These are phyloP conservation scores for Austrofundulus limnaeus DNA, from an alignment of 2,113 vertebrate genomes.

Conservation along the genomic window DNA sequence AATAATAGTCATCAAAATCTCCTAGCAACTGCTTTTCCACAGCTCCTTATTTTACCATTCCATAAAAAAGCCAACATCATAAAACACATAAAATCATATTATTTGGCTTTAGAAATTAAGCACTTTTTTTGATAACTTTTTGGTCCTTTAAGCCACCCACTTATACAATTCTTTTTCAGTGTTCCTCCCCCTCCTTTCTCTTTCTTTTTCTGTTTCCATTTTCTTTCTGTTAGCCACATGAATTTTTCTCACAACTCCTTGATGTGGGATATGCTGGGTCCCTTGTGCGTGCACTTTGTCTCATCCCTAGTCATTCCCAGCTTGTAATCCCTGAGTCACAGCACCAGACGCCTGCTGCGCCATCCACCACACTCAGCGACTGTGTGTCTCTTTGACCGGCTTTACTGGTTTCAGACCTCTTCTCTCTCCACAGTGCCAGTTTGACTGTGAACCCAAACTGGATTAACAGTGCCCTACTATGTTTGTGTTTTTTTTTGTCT, in stretches of 20 bases:
- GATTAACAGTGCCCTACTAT: slow-evolving; percentile 22
- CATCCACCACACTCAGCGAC: slow-evolving; percentile 42
- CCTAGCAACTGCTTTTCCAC: background rate
- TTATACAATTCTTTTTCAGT: slow-evolving; percentile 27
- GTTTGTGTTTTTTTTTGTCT: slow-evolving; percentile 38
- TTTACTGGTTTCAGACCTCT: slow-evolving; percentile 35
- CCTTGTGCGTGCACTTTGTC: slow-evolving; percentile 60
- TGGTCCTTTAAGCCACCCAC: slow-evolving; percentile 51
- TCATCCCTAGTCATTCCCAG: slow-evolving; percentile 59
- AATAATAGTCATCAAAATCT: slow-evolving; percentile 23
- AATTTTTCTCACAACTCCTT: slow-evolving; percentile 63
- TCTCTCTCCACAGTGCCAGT: slow-evolving; percentile 17
- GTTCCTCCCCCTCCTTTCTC: slow-evolving; percentile 48
- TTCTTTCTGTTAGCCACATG: slow-evolving; percentile 70
- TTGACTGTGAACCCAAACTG: slow-evolving; percentile 22
- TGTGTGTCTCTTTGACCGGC: slow-evolving; percentile 27
- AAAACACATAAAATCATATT: too few species aligned
- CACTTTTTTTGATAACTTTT: slow-evolving; percentile 20
- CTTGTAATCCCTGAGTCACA: slow-evolving; percentile 78
- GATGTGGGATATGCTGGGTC: slow-evolving; percentile 73
- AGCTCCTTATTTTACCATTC: slow-evolving; percentile 31
- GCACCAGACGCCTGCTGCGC: slow-evolving; percentile 53
- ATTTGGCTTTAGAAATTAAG: too few species aligned
- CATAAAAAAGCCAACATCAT: slow-evolving; percentile 37
- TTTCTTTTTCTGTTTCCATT: slow-evolving; percentile 41